These are phyloP conservation scores for Saimiri boliviensis DNA, from an alignment of 2,113 vertebrate genomes.

Conservation along the genomic window DNA sequence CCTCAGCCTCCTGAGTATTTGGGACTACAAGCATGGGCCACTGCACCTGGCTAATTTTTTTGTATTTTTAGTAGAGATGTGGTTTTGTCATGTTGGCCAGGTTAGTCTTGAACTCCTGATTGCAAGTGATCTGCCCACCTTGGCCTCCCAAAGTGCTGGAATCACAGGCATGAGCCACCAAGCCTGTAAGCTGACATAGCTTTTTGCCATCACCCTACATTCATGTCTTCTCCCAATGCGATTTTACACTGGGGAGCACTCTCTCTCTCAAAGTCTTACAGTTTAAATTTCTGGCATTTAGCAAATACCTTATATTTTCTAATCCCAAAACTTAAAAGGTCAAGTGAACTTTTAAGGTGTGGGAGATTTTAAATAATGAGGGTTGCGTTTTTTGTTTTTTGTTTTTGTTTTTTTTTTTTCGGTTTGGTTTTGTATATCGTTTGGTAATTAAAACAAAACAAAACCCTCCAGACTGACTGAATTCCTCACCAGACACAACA, in stretches of 20 bases:
- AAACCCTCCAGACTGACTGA: not conserved
- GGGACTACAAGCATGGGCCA: too few relatives aligned
- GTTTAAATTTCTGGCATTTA: conserved; percentile 28
- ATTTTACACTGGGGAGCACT: not conserved
- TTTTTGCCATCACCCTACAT: not conserved
- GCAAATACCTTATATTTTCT: not conserved
- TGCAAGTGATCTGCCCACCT: too few relatives aligned
- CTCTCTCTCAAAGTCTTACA: not conserved
- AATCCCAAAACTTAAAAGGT: not conserved
- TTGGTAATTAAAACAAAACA: not conserved
- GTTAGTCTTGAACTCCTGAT: too few relatives aligned
- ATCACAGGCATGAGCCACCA: too few relatives aligned
- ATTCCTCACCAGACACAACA: not conserved
- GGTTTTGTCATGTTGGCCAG: too few relatives aligned
- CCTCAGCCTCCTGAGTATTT: too few relatives aligned
- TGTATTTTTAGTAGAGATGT: too few relatives aligned
- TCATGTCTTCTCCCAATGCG: not conserved
- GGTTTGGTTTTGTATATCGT: not conserved
- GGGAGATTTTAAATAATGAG: not conserved
- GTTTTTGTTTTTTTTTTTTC: not conserved
- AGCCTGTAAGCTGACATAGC: too few relatives aligned
- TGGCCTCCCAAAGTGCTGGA: too few relatives aligned
- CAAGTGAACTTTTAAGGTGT: too few relatives aligned
- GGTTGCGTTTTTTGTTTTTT: not conserved
- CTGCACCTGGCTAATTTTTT: too few relatives aligned